These are phyloP conservation scores for Spea multiplicata DNA, from an alignment of 2,113 vertebrate genomes.

Conservation along the genomic window DNA sequence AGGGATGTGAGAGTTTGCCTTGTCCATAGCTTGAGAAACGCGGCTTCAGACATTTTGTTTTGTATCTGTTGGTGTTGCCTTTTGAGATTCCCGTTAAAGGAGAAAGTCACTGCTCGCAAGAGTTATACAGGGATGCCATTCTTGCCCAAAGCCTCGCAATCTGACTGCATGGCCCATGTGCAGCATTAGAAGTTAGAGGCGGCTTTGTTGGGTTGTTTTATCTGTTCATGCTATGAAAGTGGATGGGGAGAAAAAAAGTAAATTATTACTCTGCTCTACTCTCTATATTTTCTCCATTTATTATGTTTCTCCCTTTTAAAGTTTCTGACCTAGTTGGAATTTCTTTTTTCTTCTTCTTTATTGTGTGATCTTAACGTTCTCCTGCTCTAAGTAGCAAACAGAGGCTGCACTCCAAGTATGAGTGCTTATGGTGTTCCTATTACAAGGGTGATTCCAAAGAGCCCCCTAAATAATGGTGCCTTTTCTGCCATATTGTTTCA, in stretches of 20 bases:
- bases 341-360: background rate
- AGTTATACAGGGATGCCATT: background rate
- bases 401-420: background rate
- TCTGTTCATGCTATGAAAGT: slow-evolving; percentile 29
- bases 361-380: background rate
- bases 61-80: slow-evolving; percentile 20
- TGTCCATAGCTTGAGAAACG: slow-evolving; percentile 8
- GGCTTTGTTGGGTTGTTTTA: slow-evolving; percentile 31
- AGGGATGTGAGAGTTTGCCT: slow-evolving; percentile 12
- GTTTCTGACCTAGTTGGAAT: slow-evolving; percentile 1
- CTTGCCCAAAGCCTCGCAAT: slow-evolving; percentile 11
- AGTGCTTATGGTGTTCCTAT: background rate
- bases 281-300: slow-evolving; percentile 14
- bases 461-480: slow-evolving; percentile 28
- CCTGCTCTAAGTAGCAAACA: slow-evolving; percentile 5
- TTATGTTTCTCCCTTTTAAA: slow-evolving; percentile 11
- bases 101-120: background rate
- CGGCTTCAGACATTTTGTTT: slow-evolving; percentile 9
- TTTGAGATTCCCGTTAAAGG: background rate
- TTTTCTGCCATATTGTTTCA: slow-evolving; percentile 24
- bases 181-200: slow-evolving; percentile 23
- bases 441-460: slow-evolving; percentile 1
- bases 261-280: slow-evolving; percentile 38
- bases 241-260: slow-evolving; percentile 25
- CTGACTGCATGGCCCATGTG: slow-evolving; percentile 29